These are phyloP conservation scores for Oreortyx pictus DNA, from an alignment of 2,797 vertebrate genomes.

Conservation along the genomic window DNA sequence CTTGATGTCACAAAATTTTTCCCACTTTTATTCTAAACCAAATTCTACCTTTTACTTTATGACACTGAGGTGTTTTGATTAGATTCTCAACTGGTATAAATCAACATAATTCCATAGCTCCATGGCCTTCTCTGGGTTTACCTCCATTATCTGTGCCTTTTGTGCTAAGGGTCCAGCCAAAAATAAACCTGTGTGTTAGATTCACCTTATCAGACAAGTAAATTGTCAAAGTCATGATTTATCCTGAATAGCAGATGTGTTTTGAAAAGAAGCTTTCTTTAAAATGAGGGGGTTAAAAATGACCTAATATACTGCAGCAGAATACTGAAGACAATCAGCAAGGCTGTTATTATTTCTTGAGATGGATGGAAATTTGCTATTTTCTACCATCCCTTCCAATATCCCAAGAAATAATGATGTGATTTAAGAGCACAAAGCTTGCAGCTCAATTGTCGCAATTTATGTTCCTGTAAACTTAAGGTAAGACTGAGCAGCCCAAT, in stretches of 20 bases:
- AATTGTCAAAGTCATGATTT: slow-evolving; percentile 22
- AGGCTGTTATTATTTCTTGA: slow-evolving; percentile 53
- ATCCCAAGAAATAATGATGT: slow-evolving; percentile 62
- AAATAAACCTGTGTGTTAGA: background rate
- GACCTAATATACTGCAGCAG: slow-evolving; percentile 27
- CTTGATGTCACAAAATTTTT: background rate
- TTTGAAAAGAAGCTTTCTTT: slow-evolving; percentile 39
- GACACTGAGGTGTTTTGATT: background rate
- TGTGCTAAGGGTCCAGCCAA: background rate
- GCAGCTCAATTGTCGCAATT: slow-evolving; percentile 55
- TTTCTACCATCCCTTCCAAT: slow-evolving; percentile 58
- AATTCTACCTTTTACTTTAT: background rate
- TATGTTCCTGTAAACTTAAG: slow-evolving; percentile 60
- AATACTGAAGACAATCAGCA: slow-evolving; percentile 42
- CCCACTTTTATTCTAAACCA: background rate
- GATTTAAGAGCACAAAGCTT: slow-evolving; percentile 71
- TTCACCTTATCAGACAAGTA: slow-evolving; percentile 45
- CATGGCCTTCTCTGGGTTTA: background rate
- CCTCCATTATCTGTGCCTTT: background rate
- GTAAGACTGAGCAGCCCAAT: slow-evolving; percentile 1
- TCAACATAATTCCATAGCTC: background rate
- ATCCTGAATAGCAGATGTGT: slow-evolving; percentile 24
- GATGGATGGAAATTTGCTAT: slow-evolving; percentile 62
- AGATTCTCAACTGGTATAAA: background rate
- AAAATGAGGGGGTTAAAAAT: slow-evolving; percentile 31